Evolutionary conservation across 2,888 invertebrate species (phyloP), one percentile per base, ranked within the genome.

Genomic region (Griposia aprilina): DNA sequence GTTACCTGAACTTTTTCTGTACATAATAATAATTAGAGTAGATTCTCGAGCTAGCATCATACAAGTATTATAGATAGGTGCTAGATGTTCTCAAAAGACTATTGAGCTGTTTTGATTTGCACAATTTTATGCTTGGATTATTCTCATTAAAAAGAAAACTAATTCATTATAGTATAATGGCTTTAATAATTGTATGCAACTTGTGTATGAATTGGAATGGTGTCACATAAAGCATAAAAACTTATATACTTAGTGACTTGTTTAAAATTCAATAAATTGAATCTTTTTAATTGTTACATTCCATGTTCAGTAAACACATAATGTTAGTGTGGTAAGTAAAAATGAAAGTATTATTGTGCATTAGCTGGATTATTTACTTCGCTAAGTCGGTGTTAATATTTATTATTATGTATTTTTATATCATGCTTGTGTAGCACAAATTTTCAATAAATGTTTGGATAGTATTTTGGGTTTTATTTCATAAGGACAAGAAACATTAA

Each of bases 351-450:
- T 96, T 97, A 96, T 94, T 94, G 94, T 94, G 94, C 94, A 93
- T 95, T 94, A 95, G 95, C 96, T 93, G 93, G 91, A 90, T 80
- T 93, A 90, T 90, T 93, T 94, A 93, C 92, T 93, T 95, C 93
- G 95, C 96, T 95, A 95, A 94, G 95, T 95, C 93, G 91, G 93
- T 94, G 95, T 96, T 96, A 94, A 96, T 96, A 96, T 96, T 96
- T 96, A 96, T 96, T 96, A 94, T 96, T 95, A 93, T 95, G 96
- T 96, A 96, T 97, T 97, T 96, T 97, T 97, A 95, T 96, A 97
- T 95, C 93, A 96, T 94, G 96, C 96, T 96, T 96, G 92, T 96
- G 96, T 96, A 96, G 96, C 96, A 97, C 96, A 97, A 96, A 97
- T 96, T 95, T 95, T 95, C 95, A 97, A 95, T 96, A 96, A 96